A percentile compares a stretch with the other conserved stretches of the same genome.
Evolutionary conservation across 2,113 vertebrate species (phyloP).

Genomic region (Prinia subflava): DNA sequence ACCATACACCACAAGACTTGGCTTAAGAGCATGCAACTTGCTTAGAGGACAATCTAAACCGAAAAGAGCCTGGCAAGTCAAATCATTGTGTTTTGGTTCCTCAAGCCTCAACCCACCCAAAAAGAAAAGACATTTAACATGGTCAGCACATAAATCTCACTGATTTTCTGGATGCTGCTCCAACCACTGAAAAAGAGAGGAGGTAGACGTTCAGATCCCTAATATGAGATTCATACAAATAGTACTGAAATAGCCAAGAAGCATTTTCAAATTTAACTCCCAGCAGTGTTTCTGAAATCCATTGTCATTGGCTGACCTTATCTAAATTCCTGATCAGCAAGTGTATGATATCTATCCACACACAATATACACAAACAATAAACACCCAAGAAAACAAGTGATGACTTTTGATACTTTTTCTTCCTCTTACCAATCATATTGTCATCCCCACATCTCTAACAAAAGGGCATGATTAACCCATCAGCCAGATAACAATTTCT

Average conservation of each 20-base stretch:
- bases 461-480: neutral
- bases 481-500: neutral
- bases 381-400: neutral
- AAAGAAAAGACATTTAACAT: neutral
- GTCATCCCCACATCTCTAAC: neutral
- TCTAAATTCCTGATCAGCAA: neutral
- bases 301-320: neutral
- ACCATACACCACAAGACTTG: rapidly evolving
- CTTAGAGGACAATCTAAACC: neutral
- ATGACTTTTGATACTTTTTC: neutral
- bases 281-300: neutral
- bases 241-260: neutral
- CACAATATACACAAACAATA: neutral
- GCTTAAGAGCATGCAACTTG: neutral
- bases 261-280: neutral
- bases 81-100: neutral
- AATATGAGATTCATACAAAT: neutral
- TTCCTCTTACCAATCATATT: neutral
- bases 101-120: neutral
- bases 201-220: neutral
- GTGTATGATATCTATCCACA: neutral
- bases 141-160: neutral
- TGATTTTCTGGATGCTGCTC: neutral
- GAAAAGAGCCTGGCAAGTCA: neutral
- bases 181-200: neutral